These are phyloP conservation scores for Novumbra hubbsi DNA, from an alignment of 2,797 vertebrate genomes.

Conservation along the genomic window DNA sequence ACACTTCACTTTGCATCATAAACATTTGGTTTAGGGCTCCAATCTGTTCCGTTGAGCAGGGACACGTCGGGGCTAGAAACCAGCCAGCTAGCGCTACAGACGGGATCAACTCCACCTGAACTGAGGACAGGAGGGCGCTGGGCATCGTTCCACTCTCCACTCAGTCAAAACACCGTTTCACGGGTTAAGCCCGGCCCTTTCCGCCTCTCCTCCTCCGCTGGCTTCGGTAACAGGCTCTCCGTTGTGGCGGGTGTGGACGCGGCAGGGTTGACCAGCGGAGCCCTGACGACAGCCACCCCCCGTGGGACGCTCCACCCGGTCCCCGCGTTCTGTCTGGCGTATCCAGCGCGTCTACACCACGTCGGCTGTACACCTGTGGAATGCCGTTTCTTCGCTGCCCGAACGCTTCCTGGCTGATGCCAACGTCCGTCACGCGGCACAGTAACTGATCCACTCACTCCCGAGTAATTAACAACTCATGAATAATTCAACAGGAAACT, in stretches of 20 bases:
- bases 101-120: conserved; percentile 6
- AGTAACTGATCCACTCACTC: conserved; percentile 32
- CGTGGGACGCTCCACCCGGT: background rate
- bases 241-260: conserved; percentile 8
- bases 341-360: background rate
- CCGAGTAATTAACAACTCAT: conserved; percentile 35
- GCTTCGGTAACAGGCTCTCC: conserved; percentile 1
- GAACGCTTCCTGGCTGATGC: background rate
- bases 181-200: conserved; percentile 21
- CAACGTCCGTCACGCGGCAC: conserved; percentile 28
- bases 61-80: conserved; percentile 26
- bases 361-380: conserved; percentile 1
- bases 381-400: background rate
- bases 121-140: background rate
- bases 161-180: conserved; percentile 31
- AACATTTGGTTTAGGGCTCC: conserved; percentile 50
- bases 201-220: conserved; percentile 5
- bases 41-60: conserved; percentile 36
- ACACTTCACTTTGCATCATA: conserved; percentile 59
- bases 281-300: background rate
- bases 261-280: background rate
- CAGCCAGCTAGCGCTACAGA: conserved; percentile 13
- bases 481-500: conserved; percentile 40
- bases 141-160: conserved; percentile 19
- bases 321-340: background rate